A percentile compares a stretch with the other conserved stretches of the same genome.
Evolutionary conservation across 2,888 invertebrate genomes (phyloP).

Genomic region (Agriopis leucophaearia): DNA sequence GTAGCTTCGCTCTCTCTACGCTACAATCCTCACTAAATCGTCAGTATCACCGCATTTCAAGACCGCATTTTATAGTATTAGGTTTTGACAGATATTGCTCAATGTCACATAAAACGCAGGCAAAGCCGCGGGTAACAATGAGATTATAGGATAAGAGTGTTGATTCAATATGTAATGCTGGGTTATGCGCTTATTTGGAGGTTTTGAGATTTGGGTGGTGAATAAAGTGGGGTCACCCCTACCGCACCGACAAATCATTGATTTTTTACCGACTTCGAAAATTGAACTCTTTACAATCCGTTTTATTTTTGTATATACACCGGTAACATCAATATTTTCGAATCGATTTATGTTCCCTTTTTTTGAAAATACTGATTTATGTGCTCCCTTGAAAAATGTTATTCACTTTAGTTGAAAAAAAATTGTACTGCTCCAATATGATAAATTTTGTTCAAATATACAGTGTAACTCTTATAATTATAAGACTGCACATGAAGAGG

Average conservation of each 20-base stretch:
- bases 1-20: constrained; percentile 40
- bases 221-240: neutral
- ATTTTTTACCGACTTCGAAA: neutral
- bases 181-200: constrained; percentile 31
- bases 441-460: too few species aligned
- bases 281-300: too few species aligned
- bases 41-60: constrained; percentile 65
- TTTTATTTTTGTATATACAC: too few species aligned
- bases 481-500: too few species aligned
- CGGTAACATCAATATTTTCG: too few species aligned
- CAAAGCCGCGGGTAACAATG: constrained; percentile 58
- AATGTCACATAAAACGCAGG: constrained; percentile 76
- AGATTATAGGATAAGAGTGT: constrained; percentile 63
- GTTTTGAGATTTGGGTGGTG: constrained; percentile 10
- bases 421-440: too few species aligned
- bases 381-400: too few species aligned
- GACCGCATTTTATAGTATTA: constrained; percentile 78
- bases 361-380: too few species aligned
- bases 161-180: constrained; percentile 61
- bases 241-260: neutral
- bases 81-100: constrained; percentile 81
- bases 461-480: too few species aligned
- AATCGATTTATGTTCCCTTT: too few species aligned
- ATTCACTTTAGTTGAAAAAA: too few species aligned
- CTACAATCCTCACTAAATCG: constrained; percentile 39